These are phyloP conservation scores for Drosophila ezoana DNA, from an alignment of 2,888 invertebrate species.

Conservation along the genomic window DNA sequence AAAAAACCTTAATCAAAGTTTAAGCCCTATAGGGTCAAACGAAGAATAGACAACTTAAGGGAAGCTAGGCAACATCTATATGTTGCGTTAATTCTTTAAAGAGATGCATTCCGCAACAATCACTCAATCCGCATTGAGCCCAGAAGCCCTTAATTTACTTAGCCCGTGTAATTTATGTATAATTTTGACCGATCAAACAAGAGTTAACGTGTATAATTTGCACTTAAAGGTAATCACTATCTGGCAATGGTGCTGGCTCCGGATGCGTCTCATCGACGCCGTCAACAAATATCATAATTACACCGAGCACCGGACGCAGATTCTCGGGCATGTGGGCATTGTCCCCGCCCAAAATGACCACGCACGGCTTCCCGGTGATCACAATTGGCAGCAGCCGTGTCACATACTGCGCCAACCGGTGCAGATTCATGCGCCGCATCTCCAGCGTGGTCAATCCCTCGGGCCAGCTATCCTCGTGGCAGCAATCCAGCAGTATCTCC, in stretches of 20 bases:
- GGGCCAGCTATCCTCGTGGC: conserved; percentile 65
- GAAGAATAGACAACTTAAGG: no score
- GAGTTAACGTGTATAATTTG: conserved; percentile 5
- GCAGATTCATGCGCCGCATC: conserved; percentile 52
- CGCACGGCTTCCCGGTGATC: conserved; percentile 46
- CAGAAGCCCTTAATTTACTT: not conserved
- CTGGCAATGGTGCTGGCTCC: conserved; percentile 30
- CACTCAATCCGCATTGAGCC: no score
- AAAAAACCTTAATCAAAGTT: no score
- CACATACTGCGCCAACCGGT: conserved; percentile 45
- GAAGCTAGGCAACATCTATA: no score
- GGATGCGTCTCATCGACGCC: conserved; percentile 54
- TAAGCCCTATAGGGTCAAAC: no score
- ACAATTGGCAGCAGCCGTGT: conserved; percentile 43
- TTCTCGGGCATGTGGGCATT: conserved; percentile 64
- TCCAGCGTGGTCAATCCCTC: conserved; percentile 52
- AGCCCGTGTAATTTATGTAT: not conserved
- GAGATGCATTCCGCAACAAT: no score
- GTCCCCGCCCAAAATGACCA: conserved; percentile 50
- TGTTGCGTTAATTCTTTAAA: no score
- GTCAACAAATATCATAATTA: conserved; percentile 60
- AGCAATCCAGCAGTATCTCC: conserved; percentile 46
- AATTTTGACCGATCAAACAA: conserved; percentile 33
- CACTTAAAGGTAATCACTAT: conserved; percentile 37
- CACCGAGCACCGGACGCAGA: conserved; percentile 47